Percentiles rank a stretch among this genome's conserved stretches.
phyloP scores from a whole-genome alignment of 1,140 invertebrate species.

The Sycobia sp. region DNA sequence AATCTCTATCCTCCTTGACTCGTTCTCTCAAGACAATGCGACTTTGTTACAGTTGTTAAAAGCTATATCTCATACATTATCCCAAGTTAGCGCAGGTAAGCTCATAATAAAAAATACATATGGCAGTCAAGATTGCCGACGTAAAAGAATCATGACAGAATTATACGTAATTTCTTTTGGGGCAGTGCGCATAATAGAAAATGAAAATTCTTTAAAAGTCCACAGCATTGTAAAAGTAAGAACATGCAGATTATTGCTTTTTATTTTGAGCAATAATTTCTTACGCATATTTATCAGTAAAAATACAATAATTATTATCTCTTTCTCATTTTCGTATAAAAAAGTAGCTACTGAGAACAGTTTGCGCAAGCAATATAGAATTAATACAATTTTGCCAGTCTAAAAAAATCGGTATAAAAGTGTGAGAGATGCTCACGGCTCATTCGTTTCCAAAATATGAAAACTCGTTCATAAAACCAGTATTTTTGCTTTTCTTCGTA shows the following conservation, averaged over 20 bases:
- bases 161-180: not conserved
- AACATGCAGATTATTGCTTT: not conserved
- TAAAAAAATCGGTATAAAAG: slow-evolving; percentile 31
- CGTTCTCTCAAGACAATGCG: slow-evolving; percentile 37
- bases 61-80: slow-evolving; percentile 55
- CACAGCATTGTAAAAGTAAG: not conserved
- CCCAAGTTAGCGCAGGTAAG: slow-evolving; percentile 56
- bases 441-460: not conserved
- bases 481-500: not conserved
- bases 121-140: slow-evolving; percentile 50
- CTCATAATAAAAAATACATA: slow-evolving; percentile 48
- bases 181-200: slow-evolving; percentile 19
- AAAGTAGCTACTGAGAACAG: not conserved
- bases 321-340: slow-evolving; percentile 12
- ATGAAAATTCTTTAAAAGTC: slow-evolving; percentile 4
- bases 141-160: slow-evolving; percentile 21
- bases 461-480: slow-evolving; percentile 2
- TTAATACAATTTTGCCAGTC: slow-evolving; percentile 38
- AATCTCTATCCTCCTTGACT: slow-evolving; percentile 31
- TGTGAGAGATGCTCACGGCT: not conserved
- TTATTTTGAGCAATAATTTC: not conserved
- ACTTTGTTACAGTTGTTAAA: slow-evolving; percentile 58
- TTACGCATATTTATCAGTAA: slow-evolving; percentile 2
- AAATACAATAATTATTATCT: not conserved
- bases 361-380: slow-evolving; percentile 2